Base-by-base conservation (phyloP, 1,140 invertebrate genomes). In the Pachyrhynchus sulphureomaculatus region DNA sequence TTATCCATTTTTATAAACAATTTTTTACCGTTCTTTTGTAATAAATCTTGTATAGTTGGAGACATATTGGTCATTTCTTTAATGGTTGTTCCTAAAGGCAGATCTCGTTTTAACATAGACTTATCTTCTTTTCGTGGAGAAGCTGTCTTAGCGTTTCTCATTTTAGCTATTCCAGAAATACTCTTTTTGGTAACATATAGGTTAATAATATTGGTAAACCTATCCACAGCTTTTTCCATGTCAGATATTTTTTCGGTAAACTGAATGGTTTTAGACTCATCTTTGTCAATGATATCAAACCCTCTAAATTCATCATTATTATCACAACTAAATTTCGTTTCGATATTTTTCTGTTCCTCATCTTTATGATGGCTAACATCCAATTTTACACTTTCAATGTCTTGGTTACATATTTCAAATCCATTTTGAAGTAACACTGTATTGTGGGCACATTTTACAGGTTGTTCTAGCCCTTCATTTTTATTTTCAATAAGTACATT, bases 1-100 rank as follows among this genome's bases (percentile, higher is more conserved):
- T 37, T 53, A 37, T 53, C 49, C 4, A 53, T 39, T 41, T 53
- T 53, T 17, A 53, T n/a, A 39, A 53, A 53, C 4, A 34, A 36
- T 18, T 37, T 53, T 41, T 53, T 53, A 20, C 49, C 36, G 21
- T 53, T 48, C 10, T 33, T 26, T 32, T 48, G 45, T 18, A 44
- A 20, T 3, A 48, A 4, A 48, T 48, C 13, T 17, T 48, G 13
- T 5, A 39, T 1, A 10, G 17, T 17, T 2, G n/a, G 6, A 39
- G 36, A 17, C 17, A 18, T 17, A 6, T 39, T 39, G 10, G 10
- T 13, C 1, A 18, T 13, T 17, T 39, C 36, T 18, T 39, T 39
- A 17, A 39, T 6, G 10, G n/a, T 1, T 6, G n/a, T n/a, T 18
- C 13, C n/a, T 1, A 17, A 17, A 6, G 29, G 29, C 5, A 33